phyloP scores from a whole-genome alignment of 2,113 vertebrate genomes.

The Myrmecobius fasciatus region DNA sequence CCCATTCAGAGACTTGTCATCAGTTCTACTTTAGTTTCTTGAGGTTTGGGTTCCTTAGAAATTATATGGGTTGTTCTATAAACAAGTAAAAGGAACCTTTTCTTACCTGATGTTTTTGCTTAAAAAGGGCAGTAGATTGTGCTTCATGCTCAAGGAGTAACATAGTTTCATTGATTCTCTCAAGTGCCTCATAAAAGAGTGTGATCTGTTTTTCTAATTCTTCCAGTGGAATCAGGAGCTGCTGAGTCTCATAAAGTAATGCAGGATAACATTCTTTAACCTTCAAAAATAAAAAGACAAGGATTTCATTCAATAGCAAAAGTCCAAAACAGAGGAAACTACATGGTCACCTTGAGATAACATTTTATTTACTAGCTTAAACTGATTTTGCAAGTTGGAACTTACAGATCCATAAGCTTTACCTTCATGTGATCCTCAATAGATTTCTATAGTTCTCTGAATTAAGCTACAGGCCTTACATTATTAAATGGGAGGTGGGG shows the following conservation, averaged over 20 bases:
- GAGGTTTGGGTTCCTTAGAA: neutral
- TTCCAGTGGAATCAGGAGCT: conserved; percentile 89
- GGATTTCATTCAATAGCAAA: neutral
- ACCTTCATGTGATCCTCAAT: neutral
- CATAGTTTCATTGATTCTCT: conserved; percentile 90
- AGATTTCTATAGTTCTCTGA: neutral
- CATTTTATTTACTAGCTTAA: neutral
- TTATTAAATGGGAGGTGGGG: neutral
- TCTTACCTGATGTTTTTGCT: conserved; percentile 93
- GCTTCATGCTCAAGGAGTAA: conserved; percentile 85
- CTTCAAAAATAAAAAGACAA: conserved; percentile 81
- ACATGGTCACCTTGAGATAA: neutral
- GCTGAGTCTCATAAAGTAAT: conserved; percentile 90
- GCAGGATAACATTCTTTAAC: conserved; percentile 89
- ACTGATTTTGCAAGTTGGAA: neutral
- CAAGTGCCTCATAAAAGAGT: conserved; percentile 92
- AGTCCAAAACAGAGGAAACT: neutral
- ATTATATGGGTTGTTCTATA: neutral
- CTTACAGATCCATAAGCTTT: neutral
- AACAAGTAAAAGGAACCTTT: neutral
- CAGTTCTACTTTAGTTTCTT: neutral
- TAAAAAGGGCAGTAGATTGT: conserved; percentile 88
- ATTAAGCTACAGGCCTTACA: neutral
- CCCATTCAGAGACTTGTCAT: neutral
- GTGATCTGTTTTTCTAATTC: conserved; percentile 94